These are phyloP conservation scores for Sebastes nivosus DNA, from an alignment of 2,797 vertebrate species.

Conservation along the genomic window DNA sequence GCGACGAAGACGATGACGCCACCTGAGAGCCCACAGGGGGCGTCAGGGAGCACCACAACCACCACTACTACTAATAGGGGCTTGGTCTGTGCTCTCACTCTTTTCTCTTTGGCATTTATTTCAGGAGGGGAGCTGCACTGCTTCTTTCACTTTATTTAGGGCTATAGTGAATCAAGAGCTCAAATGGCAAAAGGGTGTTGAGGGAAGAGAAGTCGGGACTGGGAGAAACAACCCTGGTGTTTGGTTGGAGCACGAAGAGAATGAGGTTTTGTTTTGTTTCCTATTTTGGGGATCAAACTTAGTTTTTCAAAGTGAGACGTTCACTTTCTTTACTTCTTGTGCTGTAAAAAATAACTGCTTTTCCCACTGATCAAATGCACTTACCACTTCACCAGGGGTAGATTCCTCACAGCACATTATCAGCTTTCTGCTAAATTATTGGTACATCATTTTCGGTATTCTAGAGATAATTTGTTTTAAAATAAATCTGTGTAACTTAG, in stretches of 20 bases:
- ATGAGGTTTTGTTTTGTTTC: constrained; percentile 49
- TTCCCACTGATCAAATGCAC: constrained; percentile 36
- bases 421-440: constrained; percentile 45
- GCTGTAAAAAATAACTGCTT: constrained; percentile 67
- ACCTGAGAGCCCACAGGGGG: constrained; percentile 84
- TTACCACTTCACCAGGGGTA: constrained; percentile 22
- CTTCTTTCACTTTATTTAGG: constrained; percentile 78
- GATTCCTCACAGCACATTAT: constrained; percentile 41
- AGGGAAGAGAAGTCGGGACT: constrained; percentile 12
- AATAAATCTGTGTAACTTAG: constrained; percentile 44
- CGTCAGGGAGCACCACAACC: constrained; percentile 42
- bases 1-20: constrained; percentile 90
- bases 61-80: constrained; percentile 8
- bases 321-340: constrained; percentile 47
- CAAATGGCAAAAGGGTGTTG: not conserved
- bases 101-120: constrained; percentile 77
- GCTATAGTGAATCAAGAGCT: constrained; percentile 64
- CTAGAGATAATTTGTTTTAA: constrained; percentile 52
- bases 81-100: constrained; percentile 75
- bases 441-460: constrained; percentile 55
- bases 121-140: constrained; percentile 60
- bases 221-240: constrained; percentile 24
- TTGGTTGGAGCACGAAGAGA: constrained; percentile 40
- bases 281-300: constrained; percentile 41
- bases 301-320: constrained; percentile 29